Base-by-base conservation (phyloP, 92 coral and sea anemone species). In the Siderastrea siderea region DNA sequence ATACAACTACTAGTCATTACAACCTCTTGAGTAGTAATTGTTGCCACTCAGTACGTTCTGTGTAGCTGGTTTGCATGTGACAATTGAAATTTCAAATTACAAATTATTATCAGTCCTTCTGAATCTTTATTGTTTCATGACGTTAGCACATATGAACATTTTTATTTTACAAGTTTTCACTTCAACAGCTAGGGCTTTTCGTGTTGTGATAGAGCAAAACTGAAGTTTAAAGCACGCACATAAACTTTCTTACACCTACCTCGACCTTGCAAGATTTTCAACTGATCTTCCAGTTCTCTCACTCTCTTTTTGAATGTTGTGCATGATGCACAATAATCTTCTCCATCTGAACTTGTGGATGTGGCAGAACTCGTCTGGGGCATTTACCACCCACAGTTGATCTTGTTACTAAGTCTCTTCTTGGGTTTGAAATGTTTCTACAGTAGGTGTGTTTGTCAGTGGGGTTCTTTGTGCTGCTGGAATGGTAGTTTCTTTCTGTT, bases 361-460 rank as follows among this genome's bases (percentile, higher is more conserved):
- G 44, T 72, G 2, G 59, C 13, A 51, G 77, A 49, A 4, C n/a
- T 72, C 44, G 15, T 17, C 77, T n/a, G 59, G 77, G 77, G 77
- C 77, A 72, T 72, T 72, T 72, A 10, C 77, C 77, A 72, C 59
- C 60, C 45, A 51, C 60, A 48, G 59, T 51, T 52, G 60, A 45
- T 16, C 77, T 72, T 8, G 59, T 46, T 64, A 15, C 69, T 4
- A 64, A 7, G 67, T 62, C 67, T 62, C 13, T 12, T 62, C 67
- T 62, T 62, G 17, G 5, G 67, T 62, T 62, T 62, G 67, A 16
- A 11, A 62, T 12, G 8, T 62, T 11, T 62, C 67, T 62, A 26
- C 38, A 26, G 38, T 26, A n/a, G 67, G 67, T 62, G 67, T 62
- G 67, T 62, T 62, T 16, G 67, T 62, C 67, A 62, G 67, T 62